phyloP scores from a whole-genome alignment of 2,113 vertebrate genomes.

The Ochotona curzoniae region DNA sequence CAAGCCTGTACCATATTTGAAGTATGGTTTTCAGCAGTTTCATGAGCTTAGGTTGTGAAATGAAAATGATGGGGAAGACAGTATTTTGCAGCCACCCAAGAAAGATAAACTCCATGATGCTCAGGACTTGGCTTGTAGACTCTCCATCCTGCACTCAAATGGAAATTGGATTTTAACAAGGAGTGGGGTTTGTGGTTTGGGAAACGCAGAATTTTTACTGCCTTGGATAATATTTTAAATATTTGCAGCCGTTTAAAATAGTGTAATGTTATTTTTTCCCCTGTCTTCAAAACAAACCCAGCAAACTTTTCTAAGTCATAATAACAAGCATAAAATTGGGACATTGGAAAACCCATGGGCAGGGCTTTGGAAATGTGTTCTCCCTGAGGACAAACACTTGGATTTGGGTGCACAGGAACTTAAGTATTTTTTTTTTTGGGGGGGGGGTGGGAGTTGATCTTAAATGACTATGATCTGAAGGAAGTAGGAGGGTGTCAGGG shows the following conservation, averaged over 20 bases:
- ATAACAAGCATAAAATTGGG: constrained; percentile 72
- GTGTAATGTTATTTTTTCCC: constrained; percentile 84
- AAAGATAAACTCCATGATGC: constrained; percentile 38
- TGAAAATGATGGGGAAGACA: background rate
- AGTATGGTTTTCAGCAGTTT: background rate
- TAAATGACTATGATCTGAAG: constrained; percentile 32
- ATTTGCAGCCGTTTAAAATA: constrained; percentile 85
- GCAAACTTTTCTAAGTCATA: constrained; percentile 72
- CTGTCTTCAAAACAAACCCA: constrained; percentile 79
- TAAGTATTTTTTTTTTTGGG: background rate
- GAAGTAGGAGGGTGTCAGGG: background rate
- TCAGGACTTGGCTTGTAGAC: constrained; percentile 1
- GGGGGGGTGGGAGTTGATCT: constrained; percentile 7
- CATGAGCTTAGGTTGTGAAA: background rate
- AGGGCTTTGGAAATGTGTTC: constrained; percentile 50
- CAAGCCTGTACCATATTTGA: background rate
- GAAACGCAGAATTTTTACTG: constrained; percentile 85
- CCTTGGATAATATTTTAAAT: constrained; percentile 83
- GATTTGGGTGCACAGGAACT: background rate
- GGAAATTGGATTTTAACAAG: constrained; percentile 86
- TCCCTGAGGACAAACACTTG: background rate
- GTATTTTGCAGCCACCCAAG: constrained; percentile 7
- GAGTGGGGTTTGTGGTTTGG: constrained; percentile 86
- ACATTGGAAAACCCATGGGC: constrained; percentile 57
- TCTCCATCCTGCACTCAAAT: constrained; percentile 53